Evolutionary conservation across 2,113 vertebrate species (phyloP).

Genomic region (Turdus rufiventris): DNA sequence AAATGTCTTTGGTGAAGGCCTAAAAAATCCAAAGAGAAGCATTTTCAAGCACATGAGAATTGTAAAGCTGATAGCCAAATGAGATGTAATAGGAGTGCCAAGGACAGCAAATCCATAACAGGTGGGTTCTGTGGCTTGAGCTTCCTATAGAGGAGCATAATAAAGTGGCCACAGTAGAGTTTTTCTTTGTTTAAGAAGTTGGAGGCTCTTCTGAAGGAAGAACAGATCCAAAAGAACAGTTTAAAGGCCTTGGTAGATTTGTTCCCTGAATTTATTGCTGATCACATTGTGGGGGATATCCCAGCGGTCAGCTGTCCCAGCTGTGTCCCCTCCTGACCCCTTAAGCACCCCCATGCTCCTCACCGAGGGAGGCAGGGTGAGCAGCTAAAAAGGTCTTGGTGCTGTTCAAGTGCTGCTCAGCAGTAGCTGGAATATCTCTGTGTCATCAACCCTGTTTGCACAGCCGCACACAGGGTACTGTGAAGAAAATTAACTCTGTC

Average conservation of each 20-base stretch:
- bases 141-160: rapidly evolving
- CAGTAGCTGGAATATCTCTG: neutral
- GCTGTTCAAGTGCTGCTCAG: rapidly evolving
- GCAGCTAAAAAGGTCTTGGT: neutral
- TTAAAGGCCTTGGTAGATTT: neutral
- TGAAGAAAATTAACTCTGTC: neutral
- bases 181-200: neutral
- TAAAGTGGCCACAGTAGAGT: neutral
- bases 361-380: neutral
- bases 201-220: neutral
- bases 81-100: neutral
- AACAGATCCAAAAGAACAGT: neutral
- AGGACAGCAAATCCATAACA: neutral
- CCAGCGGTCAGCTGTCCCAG: neutral
- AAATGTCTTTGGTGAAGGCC: neutral
- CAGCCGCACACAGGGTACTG: neutral
- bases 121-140: neutral
- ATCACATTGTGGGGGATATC: rapidly evolving
- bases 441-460: neutral
- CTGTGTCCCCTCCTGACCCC: neutral
- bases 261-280: neutral
- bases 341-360: neutral
- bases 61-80: neutral
- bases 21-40: neutral
- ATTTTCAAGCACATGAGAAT: neutral